These are phyloP conservation scores for Lithosia quadra DNA, from an alignment of 2,888 invertebrate genomes.

Conservation along the genomic window DNA sequence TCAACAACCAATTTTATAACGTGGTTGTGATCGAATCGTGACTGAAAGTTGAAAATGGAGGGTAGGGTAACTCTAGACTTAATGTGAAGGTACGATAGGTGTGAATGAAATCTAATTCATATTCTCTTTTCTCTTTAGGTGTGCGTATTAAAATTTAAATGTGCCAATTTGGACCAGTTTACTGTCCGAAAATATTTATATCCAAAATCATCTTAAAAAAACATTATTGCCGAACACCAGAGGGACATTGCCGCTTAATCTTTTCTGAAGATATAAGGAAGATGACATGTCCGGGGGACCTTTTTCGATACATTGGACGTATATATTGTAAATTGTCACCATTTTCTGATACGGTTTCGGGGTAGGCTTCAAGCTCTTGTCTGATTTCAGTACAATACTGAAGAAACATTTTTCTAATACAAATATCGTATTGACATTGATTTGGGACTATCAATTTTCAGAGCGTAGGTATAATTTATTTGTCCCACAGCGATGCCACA, in stretches of 20 bases:
- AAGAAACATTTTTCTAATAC: not conserved
- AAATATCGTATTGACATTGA: not conserved
- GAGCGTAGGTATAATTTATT: not conserved
- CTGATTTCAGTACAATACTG: not conserved
- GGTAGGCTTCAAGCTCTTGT: slow-evolving; percentile 2
- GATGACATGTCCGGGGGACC: not conserved
- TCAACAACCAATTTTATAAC: too few species aligned
- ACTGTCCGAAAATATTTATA: too few species aligned
- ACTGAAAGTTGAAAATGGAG: too few species aligned
- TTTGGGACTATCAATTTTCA: not conserved
- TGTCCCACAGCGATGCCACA: too few species aligned
- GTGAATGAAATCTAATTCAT: too few species aligned
- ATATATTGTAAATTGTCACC: slow-evolving; percentile 1
- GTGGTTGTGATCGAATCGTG: too few species aligned
- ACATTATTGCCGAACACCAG: not conserved
- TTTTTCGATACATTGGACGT: not conserved
- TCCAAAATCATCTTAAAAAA: too few species aligned
- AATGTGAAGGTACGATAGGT: too few species aligned
- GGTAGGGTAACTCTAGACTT: too few species aligned
- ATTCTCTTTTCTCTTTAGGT: too few species aligned
- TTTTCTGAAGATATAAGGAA: not conserved
- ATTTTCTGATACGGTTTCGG: not conserved
- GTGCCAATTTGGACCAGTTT: too few species aligned
- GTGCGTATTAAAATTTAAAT: too few species aligned
- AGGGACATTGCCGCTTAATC: not conserved